phyloP scores from a whole-genome alignment of 2,113 vertebrate species.

The Morone saxatilis region DNA sequence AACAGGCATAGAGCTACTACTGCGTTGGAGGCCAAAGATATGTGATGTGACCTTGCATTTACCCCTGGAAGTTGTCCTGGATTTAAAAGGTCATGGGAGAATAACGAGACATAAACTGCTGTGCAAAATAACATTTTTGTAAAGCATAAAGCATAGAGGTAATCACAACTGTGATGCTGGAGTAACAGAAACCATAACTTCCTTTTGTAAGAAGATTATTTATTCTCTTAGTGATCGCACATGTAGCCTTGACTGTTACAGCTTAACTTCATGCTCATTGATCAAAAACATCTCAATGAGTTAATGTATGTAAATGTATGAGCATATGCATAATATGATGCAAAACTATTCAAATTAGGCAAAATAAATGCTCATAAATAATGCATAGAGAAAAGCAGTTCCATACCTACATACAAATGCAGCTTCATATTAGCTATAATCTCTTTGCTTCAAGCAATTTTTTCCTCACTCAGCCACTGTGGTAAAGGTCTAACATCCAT shows the following conservation, averaged over 20 bases:
- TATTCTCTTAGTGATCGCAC: not conserved
- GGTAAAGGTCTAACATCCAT: conserved; percentile 16
- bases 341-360: conserved; percentile 57
- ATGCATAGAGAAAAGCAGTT: conserved; percentile 40
- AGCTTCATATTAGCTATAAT: conserved; percentile 30
- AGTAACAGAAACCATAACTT: not conserved
- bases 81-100: conserved; percentile 14
- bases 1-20: not conserved
- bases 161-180: not conserved
- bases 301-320: conserved; percentile 10
- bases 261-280: conserved; percentile 30
- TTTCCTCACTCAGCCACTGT: not conserved
- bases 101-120: not conserved
- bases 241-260: conserved; percentile 11
- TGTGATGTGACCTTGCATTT: not conserved
- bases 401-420: conserved; percentile 24
- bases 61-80: not conserved
- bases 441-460: conserved; percentile 33
- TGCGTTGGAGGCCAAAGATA: not conserved
- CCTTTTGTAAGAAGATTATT: not conserved
- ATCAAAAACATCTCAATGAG: conserved; percentile 31
- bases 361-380: conserved; percentile 50
- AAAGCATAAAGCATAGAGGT: not conserved
- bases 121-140: not conserved
- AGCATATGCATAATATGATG: conserved; percentile 44